Conservation (phyloP, 1,140 invertebrate genomes). For the Philaenus spumarius region DNA sequence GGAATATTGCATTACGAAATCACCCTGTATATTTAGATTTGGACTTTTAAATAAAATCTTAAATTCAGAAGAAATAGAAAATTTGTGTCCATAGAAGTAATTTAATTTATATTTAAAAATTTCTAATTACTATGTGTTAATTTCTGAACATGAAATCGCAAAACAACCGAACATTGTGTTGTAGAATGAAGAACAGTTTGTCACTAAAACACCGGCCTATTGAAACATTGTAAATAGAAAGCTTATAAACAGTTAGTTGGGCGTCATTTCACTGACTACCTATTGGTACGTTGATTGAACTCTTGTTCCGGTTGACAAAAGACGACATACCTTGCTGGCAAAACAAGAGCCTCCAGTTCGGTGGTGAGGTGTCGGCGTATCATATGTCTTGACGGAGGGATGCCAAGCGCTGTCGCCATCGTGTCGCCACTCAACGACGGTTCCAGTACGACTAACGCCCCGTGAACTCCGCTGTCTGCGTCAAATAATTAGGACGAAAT, state of each 20-base stretch:
- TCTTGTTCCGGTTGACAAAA: conserved; percentile 66
- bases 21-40: no score
- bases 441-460: conserved; percentile 85
- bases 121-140: no score
- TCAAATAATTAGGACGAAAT: no score
- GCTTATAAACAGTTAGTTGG: neutral
- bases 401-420: conserved; percentile 86
- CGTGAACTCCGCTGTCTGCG: conserved; percentile 86
- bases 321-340: conserved; percentile 78
- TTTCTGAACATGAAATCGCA: no score
- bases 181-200: no score
- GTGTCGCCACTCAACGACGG: conserved; percentile 90
- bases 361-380: conserved; percentile 83
- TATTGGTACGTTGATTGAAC: neutral
- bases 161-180: no score
- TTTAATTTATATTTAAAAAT: no score
- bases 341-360: conserved; percentile 81
- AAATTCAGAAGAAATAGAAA: no score
- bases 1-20: no score
- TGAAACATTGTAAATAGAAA: no score
- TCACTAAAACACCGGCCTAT: neutral
- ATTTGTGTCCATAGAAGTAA: no score
- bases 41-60: no score
- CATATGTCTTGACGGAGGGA: conserved; percentile 88
- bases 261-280: conserved; percentile 7